Base-by-base conservation (phyloP, 2,888 invertebrate genomes). In the Tryphoninae sp. region DNA sequence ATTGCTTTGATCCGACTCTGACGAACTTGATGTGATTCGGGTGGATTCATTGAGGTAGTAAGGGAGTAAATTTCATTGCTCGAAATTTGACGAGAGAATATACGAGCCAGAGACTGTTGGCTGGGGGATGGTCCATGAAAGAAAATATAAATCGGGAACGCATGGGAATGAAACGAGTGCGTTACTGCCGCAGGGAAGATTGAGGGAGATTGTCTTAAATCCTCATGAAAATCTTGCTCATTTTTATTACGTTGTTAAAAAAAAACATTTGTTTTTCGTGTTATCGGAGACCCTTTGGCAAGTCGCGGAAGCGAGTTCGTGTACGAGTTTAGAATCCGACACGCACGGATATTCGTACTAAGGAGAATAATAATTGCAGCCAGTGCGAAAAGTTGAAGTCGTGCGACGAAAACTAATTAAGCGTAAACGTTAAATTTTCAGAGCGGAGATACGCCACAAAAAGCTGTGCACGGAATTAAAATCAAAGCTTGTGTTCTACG, bases 51-150 rank as follows among this genome's bases (percentile, higher is more conserved):
- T 58, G n/a, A 22, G 33, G 19, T 40, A 19, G 55, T 42, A 55
- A 40, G 19, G 7, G n/a, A 58, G 55, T 69, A 69, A 69, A 69
- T 69, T 69, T n/a, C 42, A 69, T 55, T 22, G 13, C 40, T 7
- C 22, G 16, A 58, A 19, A 55, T 33, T 69, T 55, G 55, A 55
- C 19, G 42, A 33, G 16, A 6, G 9, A 8, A 53, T 53, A 53
- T 53, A 9, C 45, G 45, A 45, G 9, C 9, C 11, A 45, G 45
- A 13, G 45, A 45, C 13, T 13, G 2, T 45, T 13, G 45, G 11
- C 11, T 45, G 13, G 13, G 13, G 45, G 45, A 45, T 13, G 13
- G 22, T 40, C 40, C 40, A 9, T 40, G n/a, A 42, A 55, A 40
- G 55, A 69, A 19, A 19, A 42, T 58, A 6, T 33, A 6, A 33